Base-by-base conservation (phyloP, 2,113 vertebrate species). In the Okapia johnstoni region DNA sequence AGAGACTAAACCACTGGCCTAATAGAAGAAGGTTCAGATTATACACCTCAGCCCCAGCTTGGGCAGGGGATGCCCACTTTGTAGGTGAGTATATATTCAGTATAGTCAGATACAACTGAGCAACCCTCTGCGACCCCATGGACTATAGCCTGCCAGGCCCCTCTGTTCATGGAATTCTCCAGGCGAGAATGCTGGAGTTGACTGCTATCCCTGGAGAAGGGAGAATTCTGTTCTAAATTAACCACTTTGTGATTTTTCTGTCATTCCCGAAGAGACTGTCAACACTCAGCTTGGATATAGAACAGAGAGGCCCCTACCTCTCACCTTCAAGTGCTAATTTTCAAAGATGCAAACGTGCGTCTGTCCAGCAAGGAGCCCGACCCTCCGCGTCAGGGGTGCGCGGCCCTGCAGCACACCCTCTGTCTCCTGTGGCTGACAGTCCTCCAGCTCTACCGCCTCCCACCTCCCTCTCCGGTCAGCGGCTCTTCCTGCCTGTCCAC, bases 361-460 rank as follows among this genome's bases (percentile, higher is more conserved):
- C 70, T 76, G 23, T 26, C 40, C 70, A 43, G 40, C 70, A 43
- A 43, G 40, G 70, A 13, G 23, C 70, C 23, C 14, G 70, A 43
- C 23, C 6, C 70, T 43, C 23, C 25, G 40, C 0, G 0, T 26
- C 23, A 70, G 19, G 66, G 66, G 19, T 13, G 66, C 11, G 66
- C 2, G 0, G 1, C 10, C n/a, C 36, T 40, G 66, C 66, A 0
- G 19, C 10, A 0, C 2, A 0, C 70, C 12, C 23, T 43, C 3
- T 0, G 0, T 43, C 23, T 2, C 40, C 40, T 76, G 7, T 5
- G 13, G 36, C 70, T 14, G 36, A 26, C 11, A 6, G 70, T 25
- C 12, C 40, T 2, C 7, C 40, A 7, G 70, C 40, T 26, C 40
- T 76, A 40, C 40, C 0, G 0, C 9, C 40, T 26, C 23, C 23